Base-by-base conservation (phyloP, 2,888 invertebrate species). In the Amiota mariae region DNA sequence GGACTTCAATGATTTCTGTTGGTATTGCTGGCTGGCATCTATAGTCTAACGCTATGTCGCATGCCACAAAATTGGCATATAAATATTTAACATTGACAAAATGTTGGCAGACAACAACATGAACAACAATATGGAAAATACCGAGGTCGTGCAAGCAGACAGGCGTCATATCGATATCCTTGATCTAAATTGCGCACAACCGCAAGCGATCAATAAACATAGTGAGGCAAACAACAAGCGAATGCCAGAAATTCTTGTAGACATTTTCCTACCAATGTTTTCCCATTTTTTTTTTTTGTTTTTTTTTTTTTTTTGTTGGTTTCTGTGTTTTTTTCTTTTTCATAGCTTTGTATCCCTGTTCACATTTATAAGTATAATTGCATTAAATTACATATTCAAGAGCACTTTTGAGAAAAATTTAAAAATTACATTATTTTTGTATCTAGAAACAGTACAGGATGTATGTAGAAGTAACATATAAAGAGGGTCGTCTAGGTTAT, bases 171-270 rank as follows among this genome's bases (percentile, higher is more conserved):
- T 86, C 85, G 82, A 79, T 81, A 85, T 85, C 85, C 85, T 86
- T 85, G 86, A 85, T 85, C 85, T 85, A 85, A 85, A 85, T 85
- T 85, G 85, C 79, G 85, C 87, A 85, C 82, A 85, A 85, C 85
- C 87, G 85, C 87, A 82, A 82, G 81, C 87, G 81, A 85, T 85
- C 87, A 85, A 85, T 85, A 82, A 82, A 81, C 36, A 36, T 36
- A 57, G 59, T 20, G 59, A 59, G 59, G 12, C 11, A 59, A 15
- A 20, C 59, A 20, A 59, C 59, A 20, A 51, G 8, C 36, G 36
- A 2, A 2, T 36, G 36, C 36, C 36, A 36, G 36, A 36, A 36
- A 36, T 36, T 36, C 13, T 51, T 51, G 54, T 59, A 15, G 59
- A 59, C 59, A 18, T 15, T 59, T 8, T 20, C 57, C 24, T 24